Conservation (phyloP, 1,140 invertebrate species). For the Panagrolaimus sp. region DNA sequence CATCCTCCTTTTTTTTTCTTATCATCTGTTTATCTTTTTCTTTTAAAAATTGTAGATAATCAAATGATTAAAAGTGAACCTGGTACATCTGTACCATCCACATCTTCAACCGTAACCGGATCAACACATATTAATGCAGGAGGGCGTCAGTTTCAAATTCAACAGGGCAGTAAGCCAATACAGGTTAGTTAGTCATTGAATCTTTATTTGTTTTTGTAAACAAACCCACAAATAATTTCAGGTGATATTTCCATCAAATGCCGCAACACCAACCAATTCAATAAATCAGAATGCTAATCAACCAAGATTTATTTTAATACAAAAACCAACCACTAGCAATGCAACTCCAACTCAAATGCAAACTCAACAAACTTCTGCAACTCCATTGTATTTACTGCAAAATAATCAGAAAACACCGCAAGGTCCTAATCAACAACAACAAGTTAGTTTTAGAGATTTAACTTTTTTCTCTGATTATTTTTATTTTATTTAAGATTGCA, state of each 20-base stretch:
- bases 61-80: too few species aligned
- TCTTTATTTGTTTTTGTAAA: neutral
- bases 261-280: neutral
- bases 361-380: neutral
- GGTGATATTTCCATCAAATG: neutral
- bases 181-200: too few species aligned
- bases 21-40: too few species aligned
- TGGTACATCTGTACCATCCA: too few species aligned
- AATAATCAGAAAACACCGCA: neutral
- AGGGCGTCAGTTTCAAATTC: too few species aligned
- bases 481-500: slow-evolving; percentile 8
- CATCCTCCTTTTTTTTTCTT: too few species aligned
- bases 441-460: neutral
- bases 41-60: too few species aligned
- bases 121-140: too few species aligned
- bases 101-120: too few species aligned
- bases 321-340: slow-evolving; percentile 10
- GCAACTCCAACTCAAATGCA: neutral
- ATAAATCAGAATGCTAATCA: neutral
- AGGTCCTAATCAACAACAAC: neutral
- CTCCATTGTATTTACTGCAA: neutral
- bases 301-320: neutral
- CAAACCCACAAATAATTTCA: neutral
- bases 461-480: too few species aligned
- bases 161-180: too few species aligned